These are phyloP conservation scores for Drepana falcataria DNA, from an alignment of 2,888 invertebrate species.

Conservation along the genomic window DNA sequence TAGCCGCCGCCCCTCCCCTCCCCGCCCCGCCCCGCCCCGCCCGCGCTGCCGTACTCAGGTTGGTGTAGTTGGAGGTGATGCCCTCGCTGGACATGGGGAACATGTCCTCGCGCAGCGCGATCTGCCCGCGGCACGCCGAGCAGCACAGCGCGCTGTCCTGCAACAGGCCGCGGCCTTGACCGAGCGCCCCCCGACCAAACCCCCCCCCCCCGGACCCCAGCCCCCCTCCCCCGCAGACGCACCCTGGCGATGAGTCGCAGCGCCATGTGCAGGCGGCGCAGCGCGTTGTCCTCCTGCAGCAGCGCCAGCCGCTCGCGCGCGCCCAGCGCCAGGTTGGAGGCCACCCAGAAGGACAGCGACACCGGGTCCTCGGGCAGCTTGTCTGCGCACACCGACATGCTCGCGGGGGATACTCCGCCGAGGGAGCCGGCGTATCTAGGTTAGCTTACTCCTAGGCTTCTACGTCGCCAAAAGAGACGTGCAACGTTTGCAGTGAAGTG, in stretches of 20 bases:
- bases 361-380: conserved; percentile 57
- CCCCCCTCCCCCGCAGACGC: conserved; percentile 1
- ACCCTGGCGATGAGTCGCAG: conserved; percentile 44
- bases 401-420: too few species aligned
- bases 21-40: not conserved
- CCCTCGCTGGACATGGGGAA: conserved; percentile 69
- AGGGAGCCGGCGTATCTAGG: too few species aligned
- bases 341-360: conserved; percentile 71
- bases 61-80: conserved; percentile 64
- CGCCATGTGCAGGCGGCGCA: conserved; percentile 61
- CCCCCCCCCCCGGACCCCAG: too few species aligned
- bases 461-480: too few species aligned
- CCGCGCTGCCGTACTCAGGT: conserved; percentile 40
- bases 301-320: conserved; percentile 56
- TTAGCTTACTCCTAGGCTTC: too few species aligned
- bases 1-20: not conserved
- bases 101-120: conserved; percentile 51
- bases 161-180: conserved; percentile 2
- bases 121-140: conserved; percentile 40
- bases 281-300: conserved; percentile 55
- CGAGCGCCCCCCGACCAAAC: too few species aligned
- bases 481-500: too few species aligned
- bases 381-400: conserved; percentile 21
- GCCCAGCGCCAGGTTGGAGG: conserved; percentile 60
- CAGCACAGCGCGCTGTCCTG: conserved; percentile 55